A percentile compares a stretch with the other conserved stretches of the same genome.
These are phyloP conservation scores for Entosphenus tridentatus DNA, from an alignment of 2,113 vertebrate genomes.

Conservation along the genomic window DNA sequence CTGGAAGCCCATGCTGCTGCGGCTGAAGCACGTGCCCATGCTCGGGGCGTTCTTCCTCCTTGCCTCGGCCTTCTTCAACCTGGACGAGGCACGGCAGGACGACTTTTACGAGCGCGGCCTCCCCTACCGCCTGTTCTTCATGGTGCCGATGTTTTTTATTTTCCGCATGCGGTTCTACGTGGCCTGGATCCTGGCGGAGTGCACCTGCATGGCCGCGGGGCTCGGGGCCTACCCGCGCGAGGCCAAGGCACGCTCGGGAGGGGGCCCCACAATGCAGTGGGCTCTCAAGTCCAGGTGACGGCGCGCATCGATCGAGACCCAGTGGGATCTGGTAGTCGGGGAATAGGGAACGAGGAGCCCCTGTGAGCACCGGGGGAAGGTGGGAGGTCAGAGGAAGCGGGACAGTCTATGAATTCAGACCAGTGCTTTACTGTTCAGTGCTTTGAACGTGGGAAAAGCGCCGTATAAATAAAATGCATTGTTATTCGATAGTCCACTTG, in stretches of 20 bases:
- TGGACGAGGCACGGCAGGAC: slow-evolving; percentile 36
- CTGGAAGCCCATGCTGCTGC: slow-evolving; percentile 30
- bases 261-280: slow-evolving; percentile 44
- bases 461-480: too few relatives aligned
- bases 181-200: slow-evolving; percentile 55
- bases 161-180: slow-evolving; percentile 73
- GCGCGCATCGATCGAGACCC: not conserved
- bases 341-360: not conserved
- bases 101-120: slow-evolving; percentile 35
- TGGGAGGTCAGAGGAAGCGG: too few relatives aligned
- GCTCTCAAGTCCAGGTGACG: not conserved
- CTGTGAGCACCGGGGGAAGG: too few relatives aligned
- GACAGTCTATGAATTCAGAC: too few relatives aligned
- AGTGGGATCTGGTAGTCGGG: slow-evolving; percentile 13
- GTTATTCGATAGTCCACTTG: too few relatives aligned
- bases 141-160: slow-evolving; percentile 49
- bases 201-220: slow-evolving; percentile 48
- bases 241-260: slow-evolving; percentile 40
- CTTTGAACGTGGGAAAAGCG: too few relatives aligned
- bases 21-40: slow-evolving; percentile 34
- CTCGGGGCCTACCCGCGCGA: slow-evolving; percentile 54
- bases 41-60: slow-evolving; percentile 38
- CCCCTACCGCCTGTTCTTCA: slow-evolving; percentile 49
- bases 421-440: too few relatives aligned
- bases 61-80: slow-evolving; percentile 34